Evolutionary conservation across 2,113 vertebrate species (phyloP).

Genomic region (Dryoscopus gambensis): DNA sequence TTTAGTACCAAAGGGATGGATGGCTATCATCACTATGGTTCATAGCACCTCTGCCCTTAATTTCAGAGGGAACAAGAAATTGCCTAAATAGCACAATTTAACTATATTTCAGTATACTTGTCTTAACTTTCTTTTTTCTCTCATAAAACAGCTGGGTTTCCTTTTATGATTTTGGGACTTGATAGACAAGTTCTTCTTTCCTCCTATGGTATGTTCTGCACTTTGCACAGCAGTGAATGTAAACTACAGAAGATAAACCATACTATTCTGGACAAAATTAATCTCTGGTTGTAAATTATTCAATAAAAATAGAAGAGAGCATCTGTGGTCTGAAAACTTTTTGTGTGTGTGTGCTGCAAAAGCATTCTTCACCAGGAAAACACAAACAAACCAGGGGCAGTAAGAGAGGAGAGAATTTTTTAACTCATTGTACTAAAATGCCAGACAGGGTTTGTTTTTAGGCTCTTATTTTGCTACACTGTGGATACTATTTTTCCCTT

Average conservation of each 20-base stretch:
- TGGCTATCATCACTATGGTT: neutral
- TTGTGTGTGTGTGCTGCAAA: neutral
- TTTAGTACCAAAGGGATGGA: neutral
- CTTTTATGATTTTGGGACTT: neutral
- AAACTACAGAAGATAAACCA: neutral
- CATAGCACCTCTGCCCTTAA: neutral
- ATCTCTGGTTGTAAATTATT: neutral
- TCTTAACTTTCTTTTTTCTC: neutral
- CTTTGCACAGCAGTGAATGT: neutral
- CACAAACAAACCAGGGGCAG: neutral
- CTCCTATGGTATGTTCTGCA: neutral
- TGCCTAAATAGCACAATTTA: neutral
- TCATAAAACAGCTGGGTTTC: neutral
- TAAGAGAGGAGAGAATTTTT: neutral
- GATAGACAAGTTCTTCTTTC: neutral
- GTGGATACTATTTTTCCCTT: neutral
- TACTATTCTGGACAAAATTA: neutral
- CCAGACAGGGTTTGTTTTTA: neutral
- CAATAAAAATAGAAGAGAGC: neutral
- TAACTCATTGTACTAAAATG: neutral
- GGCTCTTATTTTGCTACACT: neutral
- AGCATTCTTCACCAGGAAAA: neutral
- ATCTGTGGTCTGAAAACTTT: neutral
- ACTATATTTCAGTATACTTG: neutral
- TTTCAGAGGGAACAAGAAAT: neutral